Percentiles rank a stretch among this genome's conserved stretches.
Conservation (phyloP, 2,888 invertebrate genomes). For the Agonopterix subpropinquella region DNA sequence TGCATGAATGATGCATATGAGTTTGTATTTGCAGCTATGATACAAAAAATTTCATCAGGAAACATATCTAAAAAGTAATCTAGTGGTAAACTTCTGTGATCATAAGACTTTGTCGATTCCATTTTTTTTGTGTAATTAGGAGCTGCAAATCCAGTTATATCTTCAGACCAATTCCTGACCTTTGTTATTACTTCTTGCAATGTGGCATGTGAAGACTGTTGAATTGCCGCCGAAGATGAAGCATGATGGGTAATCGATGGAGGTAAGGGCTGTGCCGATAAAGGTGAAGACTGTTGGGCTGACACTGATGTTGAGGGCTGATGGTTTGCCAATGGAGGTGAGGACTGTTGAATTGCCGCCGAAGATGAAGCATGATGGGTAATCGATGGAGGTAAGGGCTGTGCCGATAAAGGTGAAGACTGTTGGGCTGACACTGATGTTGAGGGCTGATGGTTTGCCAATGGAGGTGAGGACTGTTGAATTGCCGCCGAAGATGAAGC, state of each 20-base stretch:
- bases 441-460: slow-evolving; percentile 1
- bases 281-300: background rate
- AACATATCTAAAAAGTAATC: slow-evolving; percentile 3
- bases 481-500: no score
- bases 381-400: background rate
- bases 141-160: background rate
- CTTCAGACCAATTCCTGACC: background rate
- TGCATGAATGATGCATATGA: slow-evolving; percentile 2
- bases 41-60: slow-evolving; percentile 4
- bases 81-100: slow-evolving; percentile 3
- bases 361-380: no score
- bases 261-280: no score
- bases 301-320: slow-evolving; percentile 1
- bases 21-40: slow-evolving; percentile 2
- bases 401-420: slow-evolving; percentile 1
- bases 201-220: background rate
- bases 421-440: background rate
- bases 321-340: background rate
- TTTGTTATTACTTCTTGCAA: slow-evolving; percentile 1
- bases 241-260: no score
- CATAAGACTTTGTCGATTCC: background rate
- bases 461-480: background rate
- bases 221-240: no score
- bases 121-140: background rate
- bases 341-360: no score